These are phyloP conservation scores for Latrodectus geometricus DNA, from an alignment of 1,140 invertebrate genomes.

Conservation along the genomic window DNA sequence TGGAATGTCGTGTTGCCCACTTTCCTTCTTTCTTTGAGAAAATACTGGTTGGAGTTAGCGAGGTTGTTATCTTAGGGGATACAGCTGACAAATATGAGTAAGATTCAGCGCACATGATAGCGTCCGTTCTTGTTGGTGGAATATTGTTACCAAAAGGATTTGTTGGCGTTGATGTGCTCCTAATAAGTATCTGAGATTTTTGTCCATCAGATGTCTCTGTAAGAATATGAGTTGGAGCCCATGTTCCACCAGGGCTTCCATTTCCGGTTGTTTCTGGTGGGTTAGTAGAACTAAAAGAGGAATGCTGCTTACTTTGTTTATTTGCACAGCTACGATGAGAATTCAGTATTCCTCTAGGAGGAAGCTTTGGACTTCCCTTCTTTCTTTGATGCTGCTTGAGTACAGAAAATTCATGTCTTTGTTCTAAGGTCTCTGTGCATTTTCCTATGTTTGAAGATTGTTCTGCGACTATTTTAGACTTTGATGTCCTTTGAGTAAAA, in stretches of 20 bases:
- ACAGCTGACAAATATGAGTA: constrained; percentile 31
- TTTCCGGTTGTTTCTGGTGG: not conserved
- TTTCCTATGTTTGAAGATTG: constrained; percentile 9
- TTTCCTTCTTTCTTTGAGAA: constrained; percentile 36
- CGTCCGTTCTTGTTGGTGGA: not conserved
- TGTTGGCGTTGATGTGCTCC: constrained; percentile 45
- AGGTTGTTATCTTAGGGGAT: not conserved
- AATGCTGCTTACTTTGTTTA: constrained; percentile 36
- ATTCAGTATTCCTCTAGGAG: constrained; percentile 10
- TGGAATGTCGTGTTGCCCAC: constrained; percentile 66
- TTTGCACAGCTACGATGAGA: constrained; percentile 8
- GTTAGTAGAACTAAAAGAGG: constrained; percentile 1
- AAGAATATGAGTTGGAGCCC: not conserved
- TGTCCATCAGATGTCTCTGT: not conserved
- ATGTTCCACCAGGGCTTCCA: constrained; percentile 15
- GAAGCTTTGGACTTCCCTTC: constrained; percentile 43
- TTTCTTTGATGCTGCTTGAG: constrained; percentile 44
- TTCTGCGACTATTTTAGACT: constrained; percentile 22
- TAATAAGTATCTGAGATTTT: constrained; percentile 34
- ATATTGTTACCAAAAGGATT: constrained; percentile 14
- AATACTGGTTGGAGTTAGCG: constrained; percentile 17
- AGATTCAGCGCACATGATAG: constrained; percentile 18
- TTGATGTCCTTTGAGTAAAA: constrained; percentile 20
- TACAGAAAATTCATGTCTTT: constrained; percentile 12
- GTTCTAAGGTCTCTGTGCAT: constrained; percentile 2